phyloP scores from a whole-genome alignment of 2,888 invertebrate species.

The Orthosia cruda region DNA sequence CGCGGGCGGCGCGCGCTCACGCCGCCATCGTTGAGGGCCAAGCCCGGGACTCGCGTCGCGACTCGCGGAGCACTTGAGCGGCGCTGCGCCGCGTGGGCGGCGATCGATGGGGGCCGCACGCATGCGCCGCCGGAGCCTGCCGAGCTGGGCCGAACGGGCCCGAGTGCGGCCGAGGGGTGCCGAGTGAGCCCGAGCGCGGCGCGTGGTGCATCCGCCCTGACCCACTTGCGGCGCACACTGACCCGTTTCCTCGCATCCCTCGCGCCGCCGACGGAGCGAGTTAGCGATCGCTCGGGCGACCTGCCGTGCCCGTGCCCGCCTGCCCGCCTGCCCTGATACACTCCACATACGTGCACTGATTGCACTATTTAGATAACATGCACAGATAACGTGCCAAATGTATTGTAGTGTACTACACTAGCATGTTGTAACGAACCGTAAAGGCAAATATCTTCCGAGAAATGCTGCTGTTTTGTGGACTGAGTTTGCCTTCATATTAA shows the following conservation, averaged over 20 bases:
- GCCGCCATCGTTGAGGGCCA: constrained; percentile 90
- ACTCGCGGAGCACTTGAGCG: constrained; percentile 86
- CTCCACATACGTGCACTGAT: constrained; percentile 70
- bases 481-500: constrained; percentile 12
- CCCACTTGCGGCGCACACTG: constrained; percentile 88
- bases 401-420: constrained; percentile 46
- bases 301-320: constrained; percentile 42
- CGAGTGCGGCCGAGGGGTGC: constrained; percentile 75
- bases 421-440: constrained; percentile 60
- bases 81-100: constrained; percentile 85
- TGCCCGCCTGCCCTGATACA: constrained; percentile 62
- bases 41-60: constrained; percentile 89
- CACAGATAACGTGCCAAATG: constrained; percentile 60
- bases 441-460: constrained; percentile 59
- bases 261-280: constrained; percentile 56
- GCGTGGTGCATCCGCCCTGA: constrained; percentile 88
- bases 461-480: constrained; percentile 45
- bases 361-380: constrained; percentile 79
- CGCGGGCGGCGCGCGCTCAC: constrained; percentile 91
- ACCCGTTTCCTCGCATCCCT: constrained; percentile 76
- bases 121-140: constrained; percentile 79
- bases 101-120: constrained; percentile 82
- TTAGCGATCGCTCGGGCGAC: constrained; percentile 69
- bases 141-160: constrained; percentile 76
- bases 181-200: constrained; percentile 75